A percentile compares a stretch with the other conserved stretches of the same genome.
phyloP scores from a whole-genome alignment of 2,113 vertebrate species.

The Castor canadensis region DNA sequence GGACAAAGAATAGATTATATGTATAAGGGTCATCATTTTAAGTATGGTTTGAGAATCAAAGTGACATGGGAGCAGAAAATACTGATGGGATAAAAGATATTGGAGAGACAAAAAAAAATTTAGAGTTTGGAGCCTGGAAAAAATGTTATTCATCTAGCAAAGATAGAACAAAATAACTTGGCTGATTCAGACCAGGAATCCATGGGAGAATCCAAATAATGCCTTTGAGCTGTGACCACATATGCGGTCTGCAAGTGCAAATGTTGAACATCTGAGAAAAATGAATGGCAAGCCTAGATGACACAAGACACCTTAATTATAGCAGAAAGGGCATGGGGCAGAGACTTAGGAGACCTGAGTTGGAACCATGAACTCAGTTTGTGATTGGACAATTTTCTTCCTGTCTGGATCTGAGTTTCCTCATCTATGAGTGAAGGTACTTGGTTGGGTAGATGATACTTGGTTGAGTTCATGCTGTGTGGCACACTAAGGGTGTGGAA shows the following conservation, averaged over 20 bases:
- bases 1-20: not conserved
- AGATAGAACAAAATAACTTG: not conserved
- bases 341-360: not conserved
- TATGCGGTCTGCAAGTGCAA: not conserved
- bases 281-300: not conserved
- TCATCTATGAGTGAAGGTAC: not conserved
- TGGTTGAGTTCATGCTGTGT: not conserved
- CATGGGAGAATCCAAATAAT: not conserved
- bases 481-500: not conserved
- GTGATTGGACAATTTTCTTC: not conserved
- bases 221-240: not conserved
- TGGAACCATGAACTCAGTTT: not conserved
- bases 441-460: not conserved
- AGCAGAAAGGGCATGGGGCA: not conserved
- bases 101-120: not conserved
- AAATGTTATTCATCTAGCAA: not conserved
- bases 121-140: not conserved
- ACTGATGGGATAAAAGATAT: not conserved
- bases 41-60: not conserved
- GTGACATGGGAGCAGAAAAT: not conserved
- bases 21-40: not conserved
- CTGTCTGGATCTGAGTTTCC: not conserved
- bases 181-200: not conserved
- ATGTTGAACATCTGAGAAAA: slow-evolving; percentile 4
- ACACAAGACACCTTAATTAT: slow-evolving; percentile 23